Evolutionary conservation across 2,113 vertebrate genomes (phyloP).

Genomic region (Rousettus leschenaultii): DNA sequence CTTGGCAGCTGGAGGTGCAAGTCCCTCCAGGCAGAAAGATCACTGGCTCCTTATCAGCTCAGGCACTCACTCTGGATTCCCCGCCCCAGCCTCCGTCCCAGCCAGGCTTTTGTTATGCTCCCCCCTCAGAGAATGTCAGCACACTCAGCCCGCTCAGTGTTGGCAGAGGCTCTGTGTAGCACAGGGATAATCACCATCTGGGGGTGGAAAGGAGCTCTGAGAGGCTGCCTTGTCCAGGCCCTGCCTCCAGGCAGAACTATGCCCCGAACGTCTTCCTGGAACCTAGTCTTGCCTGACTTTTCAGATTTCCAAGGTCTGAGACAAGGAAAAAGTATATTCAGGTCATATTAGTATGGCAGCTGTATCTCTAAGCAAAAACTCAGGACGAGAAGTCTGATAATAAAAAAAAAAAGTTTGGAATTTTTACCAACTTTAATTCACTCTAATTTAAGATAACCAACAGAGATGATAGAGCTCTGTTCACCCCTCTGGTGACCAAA

Average conservation of each 20-base stretch:
- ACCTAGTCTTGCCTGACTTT: neutral
- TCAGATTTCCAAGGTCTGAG: neutral
- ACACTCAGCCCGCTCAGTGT: neutral
- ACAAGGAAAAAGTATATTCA: neutral
- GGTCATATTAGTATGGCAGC: neutral
- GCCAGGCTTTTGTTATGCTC: constrained; percentile 61
- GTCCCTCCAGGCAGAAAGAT: constrained; percentile 40
- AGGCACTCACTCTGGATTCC: constrained; percentile 35
- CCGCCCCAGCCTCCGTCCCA: constrained; percentile 3
- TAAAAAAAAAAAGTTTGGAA: neutral
- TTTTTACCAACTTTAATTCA: constrained; percentile 32
- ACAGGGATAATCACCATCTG: neutral
- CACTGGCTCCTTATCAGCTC: constrained; percentile 46
- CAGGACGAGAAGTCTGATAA: neutral
- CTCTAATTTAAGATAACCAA: neutral
- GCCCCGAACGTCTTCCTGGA: neutral
- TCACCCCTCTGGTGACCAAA: no score
- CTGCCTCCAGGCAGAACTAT: constrained; percentile 38
- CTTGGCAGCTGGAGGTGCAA: neutral
- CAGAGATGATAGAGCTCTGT: neutral
- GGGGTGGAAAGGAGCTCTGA: constrained; percentile 7
- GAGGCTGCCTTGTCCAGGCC: constrained; percentile 32
- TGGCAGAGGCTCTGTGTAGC: constrained; percentile 29
- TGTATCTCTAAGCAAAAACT: neutral
- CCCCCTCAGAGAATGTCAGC: constrained; percentile 34